phyloP scores from a whole-genome alignment of 2,888 invertebrate genomes.

The Agrypnus murinus region DNA sequence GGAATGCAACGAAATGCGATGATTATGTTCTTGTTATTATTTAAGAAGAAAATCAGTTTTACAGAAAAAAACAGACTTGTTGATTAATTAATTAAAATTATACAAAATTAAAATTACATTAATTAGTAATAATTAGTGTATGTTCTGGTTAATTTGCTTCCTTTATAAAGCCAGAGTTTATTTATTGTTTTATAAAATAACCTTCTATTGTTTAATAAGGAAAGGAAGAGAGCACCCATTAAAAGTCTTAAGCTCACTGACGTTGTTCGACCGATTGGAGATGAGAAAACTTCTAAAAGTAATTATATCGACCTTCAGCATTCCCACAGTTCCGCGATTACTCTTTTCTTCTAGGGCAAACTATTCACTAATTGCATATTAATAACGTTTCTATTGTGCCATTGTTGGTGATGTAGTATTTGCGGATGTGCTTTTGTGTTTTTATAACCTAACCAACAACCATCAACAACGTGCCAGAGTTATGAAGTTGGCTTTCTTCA shows the following conservation, averaged over 20 bases:
- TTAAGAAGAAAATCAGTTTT: too few relatives aligned
- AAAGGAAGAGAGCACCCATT: not conserved
- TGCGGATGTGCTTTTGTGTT: conserved; percentile 39
- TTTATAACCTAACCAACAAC: conserved; percentile 21
- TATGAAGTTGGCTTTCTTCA: conserved; percentile 42
- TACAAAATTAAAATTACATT: too few relatives aligned
- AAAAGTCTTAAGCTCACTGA: conserved; percentile 9
- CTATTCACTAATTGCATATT: conserved; percentile 35
- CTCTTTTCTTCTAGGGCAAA: conserved; percentile 12
- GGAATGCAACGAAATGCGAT: too few relatives aligned
- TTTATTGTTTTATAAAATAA: conserved; percentile 5
- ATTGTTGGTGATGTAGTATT: conserved; percentile 36
- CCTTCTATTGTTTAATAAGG: conserved; percentile 6
- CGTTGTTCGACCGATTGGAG: conserved; percentile 15
- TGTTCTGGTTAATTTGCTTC: conserved; percentile 12
- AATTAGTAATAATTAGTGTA: not conserved
- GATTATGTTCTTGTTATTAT: too few relatives aligned
- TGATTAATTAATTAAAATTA: too few relatives aligned
- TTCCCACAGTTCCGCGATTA: conserved; percentile 26
- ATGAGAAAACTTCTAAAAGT: conserved; percentile 12
- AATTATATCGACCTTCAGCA: conserved; percentile 9
- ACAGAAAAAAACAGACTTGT: too few relatives aligned
- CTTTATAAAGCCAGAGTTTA: conserved; percentile 12
- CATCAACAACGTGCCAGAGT: conserved; percentile 7
- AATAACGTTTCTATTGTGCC: conserved; percentile 36